Base-by-base conservation (phyloP, 2,113 vertebrate species). In the Formicarius rufipectus region DNA sequence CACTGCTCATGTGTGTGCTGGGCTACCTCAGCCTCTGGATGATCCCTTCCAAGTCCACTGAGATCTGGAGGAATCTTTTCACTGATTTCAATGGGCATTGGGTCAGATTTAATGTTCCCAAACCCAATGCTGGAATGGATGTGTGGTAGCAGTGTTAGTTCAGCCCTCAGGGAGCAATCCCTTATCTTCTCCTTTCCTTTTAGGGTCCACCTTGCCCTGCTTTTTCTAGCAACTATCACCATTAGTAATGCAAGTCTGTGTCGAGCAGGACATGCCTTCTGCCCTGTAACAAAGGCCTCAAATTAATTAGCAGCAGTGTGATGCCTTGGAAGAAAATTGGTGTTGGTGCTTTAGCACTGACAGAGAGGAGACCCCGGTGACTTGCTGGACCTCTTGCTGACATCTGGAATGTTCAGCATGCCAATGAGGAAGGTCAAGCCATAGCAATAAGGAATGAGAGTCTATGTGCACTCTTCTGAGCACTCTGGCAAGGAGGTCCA, bases 1-100 rank as follows among this genome's bases (percentile, higher is more conserved):
- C 6, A 4, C 3, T 14, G 35, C 31, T 44, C 3, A n/a, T n/a
- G 1, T 74, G 62, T 1, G 0, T 7, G 40, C 63, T 62, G 83
- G 14, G 7, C 18, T 9, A 14, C 52, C 40, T 40, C 45, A 9
- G 89, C n/a, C 28, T 52, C 66, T 12, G 28, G 1, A 11, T 10
- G 28, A 37, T 35, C 39, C 68, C 40, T 63, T 37, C 60, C 33
- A 39, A 14, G 9, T 3, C 50, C 25, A 2, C 37, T 3, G 6
- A 62, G 37, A n/a, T 3, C 71, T 21, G 5, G 28, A 19, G 62
- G 10, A 80, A 49, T 4, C 18, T 24, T 49, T 35, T 8, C 10
- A 14, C 1, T 13, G 19, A 40, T 60, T 53, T 53, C 82, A 39
- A 1, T 11, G 28, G 56, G 7, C 39, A 14, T 9, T 68, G 62